Evolutionary conservation across 2,797 vertebrate species (phyloP).

Genomic region (Telmatherina bonti): DNA sequence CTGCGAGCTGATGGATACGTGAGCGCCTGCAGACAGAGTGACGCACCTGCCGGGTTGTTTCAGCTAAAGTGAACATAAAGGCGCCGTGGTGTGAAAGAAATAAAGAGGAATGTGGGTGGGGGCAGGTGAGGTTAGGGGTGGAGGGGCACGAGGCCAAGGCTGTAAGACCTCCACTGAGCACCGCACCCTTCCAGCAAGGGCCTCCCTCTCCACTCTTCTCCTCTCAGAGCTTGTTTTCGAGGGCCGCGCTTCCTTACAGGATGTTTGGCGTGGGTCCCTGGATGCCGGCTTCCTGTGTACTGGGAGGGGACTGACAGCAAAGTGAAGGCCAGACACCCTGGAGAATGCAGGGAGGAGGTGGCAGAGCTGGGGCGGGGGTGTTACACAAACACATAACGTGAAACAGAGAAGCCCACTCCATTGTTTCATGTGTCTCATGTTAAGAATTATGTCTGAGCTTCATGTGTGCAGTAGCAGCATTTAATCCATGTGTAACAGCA

Average conservation of each 20-base stretch:
- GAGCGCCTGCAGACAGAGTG: background rate
- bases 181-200: conserved; percentile 66
- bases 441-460: conserved; percentile 49
- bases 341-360: conserved; percentile 72
- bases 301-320: conserved; percentile 85
- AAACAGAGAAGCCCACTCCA: conserved; percentile 66
- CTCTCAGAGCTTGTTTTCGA: conserved; percentile 80
- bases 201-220: conserved; percentile 58
- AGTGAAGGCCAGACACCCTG: conserved; percentile 82
- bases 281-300: conserved; percentile 87
- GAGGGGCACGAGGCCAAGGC: conserved; percentile 67
- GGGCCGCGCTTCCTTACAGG: conserved; percentile 85
- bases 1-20: background rate
- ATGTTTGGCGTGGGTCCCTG: conserved; percentile 86
- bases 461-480: conserved; percentile 27
- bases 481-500: conserved; percentile 23
- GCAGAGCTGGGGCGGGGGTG: conserved; percentile 49
- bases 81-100: conserved; percentile 28
- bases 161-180: conserved; percentile 63
- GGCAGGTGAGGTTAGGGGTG: conserved; percentile 47
- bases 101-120: conserved; percentile 64
- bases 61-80: conserved; percentile 24
- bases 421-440: conserved; percentile 69
- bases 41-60: conserved; percentile 42
- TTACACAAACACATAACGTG: conserved; percentile 69